Conservation (phyloP, 2,888 invertebrate genomes). For the Netelia fuscicornis region DNA sequence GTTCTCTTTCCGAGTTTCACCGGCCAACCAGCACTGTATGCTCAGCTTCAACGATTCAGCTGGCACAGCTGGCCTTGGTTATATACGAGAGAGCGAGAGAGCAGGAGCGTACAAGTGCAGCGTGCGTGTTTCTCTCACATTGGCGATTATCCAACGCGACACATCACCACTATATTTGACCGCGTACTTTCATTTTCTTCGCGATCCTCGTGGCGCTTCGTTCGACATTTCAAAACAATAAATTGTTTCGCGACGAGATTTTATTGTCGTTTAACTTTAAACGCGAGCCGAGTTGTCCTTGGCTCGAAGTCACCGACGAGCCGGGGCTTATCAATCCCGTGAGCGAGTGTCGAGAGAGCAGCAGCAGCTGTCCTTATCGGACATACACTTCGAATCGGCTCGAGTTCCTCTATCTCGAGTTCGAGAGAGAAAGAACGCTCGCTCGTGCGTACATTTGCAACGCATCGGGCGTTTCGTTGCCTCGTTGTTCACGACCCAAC, state of each 20-base stretch:
- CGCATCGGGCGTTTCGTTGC: conserved; percentile 53
- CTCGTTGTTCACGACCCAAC: conserved; percentile 36
- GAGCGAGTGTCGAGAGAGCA: not conserved
- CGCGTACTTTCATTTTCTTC: not conserved
- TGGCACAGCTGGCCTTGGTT: conserved; percentile 76
- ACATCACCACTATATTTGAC: conserved; percentile 12
- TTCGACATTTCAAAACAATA: no score
- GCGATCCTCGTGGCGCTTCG: no score
- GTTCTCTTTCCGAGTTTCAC: conserved; percentile 66
- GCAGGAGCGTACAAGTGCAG: not conserved
- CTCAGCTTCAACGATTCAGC: conserved; percentile 74
- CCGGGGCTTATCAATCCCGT: not conserved
- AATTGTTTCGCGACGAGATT: no score
- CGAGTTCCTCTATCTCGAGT: conserved; percentile 54
- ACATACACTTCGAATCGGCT: conserved; percentile 73
- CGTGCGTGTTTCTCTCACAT: not conserved
- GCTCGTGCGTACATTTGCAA: not conserved
- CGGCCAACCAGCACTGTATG: conserved; percentile 68
- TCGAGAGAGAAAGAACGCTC: conserved; percentile 56
- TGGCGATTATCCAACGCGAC: conserved; percentile 14
- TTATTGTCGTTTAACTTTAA: no score
- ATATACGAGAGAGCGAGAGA: not conserved
- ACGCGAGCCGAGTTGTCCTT: no score
- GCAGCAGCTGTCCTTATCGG: conserved; percentile 72
- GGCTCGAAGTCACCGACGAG: not conserved